phyloP scores from a whole-genome alignment of 2,113 vertebrate genomes.

The Eira barbara region DNA sequence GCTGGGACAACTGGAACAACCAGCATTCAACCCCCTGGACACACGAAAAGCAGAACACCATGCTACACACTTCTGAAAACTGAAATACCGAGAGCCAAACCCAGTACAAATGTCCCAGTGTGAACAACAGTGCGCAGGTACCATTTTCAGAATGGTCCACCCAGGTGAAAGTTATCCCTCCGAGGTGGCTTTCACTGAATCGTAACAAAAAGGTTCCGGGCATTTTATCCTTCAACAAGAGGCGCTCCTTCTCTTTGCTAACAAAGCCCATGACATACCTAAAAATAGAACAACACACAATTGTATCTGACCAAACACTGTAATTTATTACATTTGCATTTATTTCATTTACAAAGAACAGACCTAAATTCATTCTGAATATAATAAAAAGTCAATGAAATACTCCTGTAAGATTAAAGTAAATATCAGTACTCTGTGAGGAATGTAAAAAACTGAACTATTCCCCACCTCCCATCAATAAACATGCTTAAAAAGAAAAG shows the following conservation, averaged over 20 bases:
- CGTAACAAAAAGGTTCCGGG: slow-evolving; percentile 94
- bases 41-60: neutral
- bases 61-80: neutral
- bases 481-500: neutral
- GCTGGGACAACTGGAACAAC: neutral
- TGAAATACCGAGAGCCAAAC: neutral
- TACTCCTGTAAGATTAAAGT: neutral
- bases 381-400: neutral
- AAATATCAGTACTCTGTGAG: neutral
- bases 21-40: neutral
- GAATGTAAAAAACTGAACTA: neutral
- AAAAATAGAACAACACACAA: slow-evolving; percentile 16
- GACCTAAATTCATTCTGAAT: slow-evolving; percentile 1
- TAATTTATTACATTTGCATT: neutral
- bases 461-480: neutral
- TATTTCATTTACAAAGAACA: neutral
- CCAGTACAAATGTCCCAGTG: neutral
- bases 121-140: slow-evolving; percentile 66
- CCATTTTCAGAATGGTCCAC: slow-evolving; percentile 92
- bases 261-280: slow-evolving; percentile 98
- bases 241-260: slow-evolving; percentile 95
- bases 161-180: slow-evolving; percentile 99
- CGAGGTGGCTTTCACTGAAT: slow-evolving; percentile 97
- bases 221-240: slow-evolving; percentile 92
- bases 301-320: neutral